Base-by-base conservation (phyloP, 2,113 vertebrate species). In the Garra rufa region DNA sequence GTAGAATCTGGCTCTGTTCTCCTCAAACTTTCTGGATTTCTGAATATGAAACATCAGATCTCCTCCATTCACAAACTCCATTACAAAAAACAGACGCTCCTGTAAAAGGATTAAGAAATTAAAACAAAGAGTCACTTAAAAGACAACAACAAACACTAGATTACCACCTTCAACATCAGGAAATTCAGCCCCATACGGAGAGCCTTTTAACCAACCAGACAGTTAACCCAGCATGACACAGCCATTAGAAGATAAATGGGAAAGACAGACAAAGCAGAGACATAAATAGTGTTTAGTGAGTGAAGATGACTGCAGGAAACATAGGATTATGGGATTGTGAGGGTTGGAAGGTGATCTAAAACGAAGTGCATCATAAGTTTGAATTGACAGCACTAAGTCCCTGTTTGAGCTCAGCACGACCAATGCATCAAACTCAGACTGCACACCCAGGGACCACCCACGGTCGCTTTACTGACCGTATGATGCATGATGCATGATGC, bases 1-100 rank as follows among this genome's bases (percentile, higher is more conserved):
- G 48, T 99, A 99, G 94, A 99, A 99, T 21, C 96, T 93, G 0
- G 97, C 98, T 44, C 97, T 93, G 6, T 91, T 92, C 88, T 99
- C 98, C 0, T 99, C 97, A 46, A 99, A 99, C 85, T 97, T 97
- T 71, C 98, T 96, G 0, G 97, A 99, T 91, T 99, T 99, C 94
- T 99, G 98, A 87, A 99, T 99, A 91, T 99, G 98, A 92, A 99
- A 99, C 98, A 99, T 99, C 87, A 99, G 91, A 85, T 99, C 98
- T 0, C 98, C 98, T 0, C 98, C 98, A 0, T 99, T 99, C 77
- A 99, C 98, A 85, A 99, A 99, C 92, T 99, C 98, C 98, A 99
- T 99, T 91, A 99, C 97, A 11, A 99, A 99, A 93, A 99, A 99
- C 82, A 99, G 95, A 19, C 97, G 97, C 83, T 99, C 97, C 98